Base-by-base conservation (phyloP, 2,888 invertebrate genomes). In the Sarcophaga carnaria region DNA sequence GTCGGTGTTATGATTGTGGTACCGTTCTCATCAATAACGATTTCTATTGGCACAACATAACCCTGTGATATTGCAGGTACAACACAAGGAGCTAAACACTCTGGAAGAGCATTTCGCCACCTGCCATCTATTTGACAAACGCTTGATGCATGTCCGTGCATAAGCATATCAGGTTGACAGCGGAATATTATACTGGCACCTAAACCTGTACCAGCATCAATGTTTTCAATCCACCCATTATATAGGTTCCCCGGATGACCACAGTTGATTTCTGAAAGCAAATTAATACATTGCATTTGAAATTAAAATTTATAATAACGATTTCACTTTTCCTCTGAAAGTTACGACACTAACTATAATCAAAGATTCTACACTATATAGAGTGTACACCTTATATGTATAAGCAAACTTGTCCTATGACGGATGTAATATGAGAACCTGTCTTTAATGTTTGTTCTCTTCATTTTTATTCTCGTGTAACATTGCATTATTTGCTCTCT, bases 191-290 rank as follows among this genome's bases (percentile, higher is more conserved):
- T 96, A 86, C 97, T 97, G 0, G 98, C 97, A 1, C 99, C 99
- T 47, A 98, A 94, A 0, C 97, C 98, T 4, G 98, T 98, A 45
- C 98, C 98, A 54, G 96, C 95, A 89, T 97, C 97, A 84, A 97
- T 97, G 92, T 97, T 97, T 94, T 98, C 98, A 90, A 96, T 95
- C 97, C 98, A 99, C 4, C 99, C 99, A 92, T 99, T 99, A 95
- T 97, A 98, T 11, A 99, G 95, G 71, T 97, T 96, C 3, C 98
- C 98, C 0, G 99, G 98, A 90, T 97, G 96, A 0, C 98, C 98
- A 94, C 99, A 99, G 94, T 99, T 98, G 91, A 99, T 99, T 95
- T 99, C 99, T 98, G 85, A 54, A 84, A 37, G 37, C 37, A 37
- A 37, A 37, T 37, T 37, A 37, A 37, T 37, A 10, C 37, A 37